These are phyloP conservation scores for Drosophila yooni DNA, from an alignment of 2,888 invertebrate species.

Conservation along the genomic window DNA sequence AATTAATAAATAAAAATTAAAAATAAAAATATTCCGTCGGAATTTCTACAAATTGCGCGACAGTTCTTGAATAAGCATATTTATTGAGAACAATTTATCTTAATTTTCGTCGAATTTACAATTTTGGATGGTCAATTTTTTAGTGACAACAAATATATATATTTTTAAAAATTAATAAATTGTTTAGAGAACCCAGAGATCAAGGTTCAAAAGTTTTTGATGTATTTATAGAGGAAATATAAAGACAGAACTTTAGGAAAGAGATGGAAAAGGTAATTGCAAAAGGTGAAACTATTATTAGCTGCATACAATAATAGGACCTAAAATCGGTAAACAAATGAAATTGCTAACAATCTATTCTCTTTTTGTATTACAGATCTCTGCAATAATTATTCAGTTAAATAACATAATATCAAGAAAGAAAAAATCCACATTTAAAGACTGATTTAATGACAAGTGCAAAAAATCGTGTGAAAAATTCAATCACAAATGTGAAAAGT, in stretches of 20 bases:
- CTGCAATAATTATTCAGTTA: constrained; percentile 24
- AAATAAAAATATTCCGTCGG: constrained; percentile 49
- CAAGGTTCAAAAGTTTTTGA: constrained; percentile 16
- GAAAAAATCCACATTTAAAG: constrained; percentile 33
- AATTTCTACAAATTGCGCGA: constrained; percentile 35
- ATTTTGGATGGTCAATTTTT: constrained; percentile 49
- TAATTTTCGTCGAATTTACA: constrained; percentile 24
- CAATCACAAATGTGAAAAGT: constrained; percentile 11
- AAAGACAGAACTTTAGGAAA: background rate
- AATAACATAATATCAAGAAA: background rate
- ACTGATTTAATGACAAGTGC: constrained; percentile 53
- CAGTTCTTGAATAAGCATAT: constrained; percentile 23
- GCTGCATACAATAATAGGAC: background rate
- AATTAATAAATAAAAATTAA: background rate
- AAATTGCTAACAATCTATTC: background rate
- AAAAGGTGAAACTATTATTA: background rate
- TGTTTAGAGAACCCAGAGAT: background rate
- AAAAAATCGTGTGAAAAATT: constrained; percentile 4
- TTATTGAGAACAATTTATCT: constrained; percentile 15
- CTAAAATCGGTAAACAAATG: background rate
- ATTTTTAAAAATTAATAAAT: background rate
- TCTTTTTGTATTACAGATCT: constrained; percentile 40
- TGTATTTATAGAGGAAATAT: background rate
- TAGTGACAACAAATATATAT: constrained; percentile 13
- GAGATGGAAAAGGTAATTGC: constrained; percentile 7